Evolutionary conservation across 1,140 invertebrate species (phyloP), one percentile per base, ranked within the genome.

Genomic region (Pseudoatta argentina): DNA sequence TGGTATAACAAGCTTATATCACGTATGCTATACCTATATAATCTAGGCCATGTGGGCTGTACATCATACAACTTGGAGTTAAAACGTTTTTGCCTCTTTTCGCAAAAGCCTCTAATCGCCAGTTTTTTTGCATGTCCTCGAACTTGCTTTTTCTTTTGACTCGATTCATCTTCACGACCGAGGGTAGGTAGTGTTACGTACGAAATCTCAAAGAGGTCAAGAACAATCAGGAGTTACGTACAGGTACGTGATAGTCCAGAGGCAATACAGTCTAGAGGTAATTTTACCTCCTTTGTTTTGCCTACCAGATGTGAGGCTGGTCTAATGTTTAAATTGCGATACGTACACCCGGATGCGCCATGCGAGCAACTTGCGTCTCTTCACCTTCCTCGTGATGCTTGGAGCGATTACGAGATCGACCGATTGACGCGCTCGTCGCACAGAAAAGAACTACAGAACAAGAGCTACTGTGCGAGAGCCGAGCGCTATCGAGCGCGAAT

Each of bases 351-450:
- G 59, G 34, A 64, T 48, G 59, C 34, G 57, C 57, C 59, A 64
- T 77, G 21, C 75, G 39, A 44, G 16, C 16, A 27, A 48, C 2
- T 44, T 18, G n/a, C 55, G 21, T 77, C 27, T 63, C 34, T 5
- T 61, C 34, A 6, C 24, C 34, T 66, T 14, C 16, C 18, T 18
- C 57, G 63, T 21, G 16, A 61, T 10, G 39, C 34, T 21, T 39
- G 39, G 61, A 30, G 24, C 24, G 39, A 78, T 78, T 78, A 78
- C 76, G 44, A 66, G 21, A 78, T 66, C 76, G 61, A 51, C 12
- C 24, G 24, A 59, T 10, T 44, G 39, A 51, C 63, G 12, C 59
- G 16, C 55, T 61, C 55, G 73, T 76, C 14, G 73, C 34, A 18
- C 61, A 66, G 61, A 66, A 48, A 12, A 24, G 39, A 44, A 77